A percentile compares a stretch with the other conserved stretches of the same genome.
Evolutionary conservation across 2,113 vertebrate species (phyloP).

Genomic region (Tor tambroides): DNA sequence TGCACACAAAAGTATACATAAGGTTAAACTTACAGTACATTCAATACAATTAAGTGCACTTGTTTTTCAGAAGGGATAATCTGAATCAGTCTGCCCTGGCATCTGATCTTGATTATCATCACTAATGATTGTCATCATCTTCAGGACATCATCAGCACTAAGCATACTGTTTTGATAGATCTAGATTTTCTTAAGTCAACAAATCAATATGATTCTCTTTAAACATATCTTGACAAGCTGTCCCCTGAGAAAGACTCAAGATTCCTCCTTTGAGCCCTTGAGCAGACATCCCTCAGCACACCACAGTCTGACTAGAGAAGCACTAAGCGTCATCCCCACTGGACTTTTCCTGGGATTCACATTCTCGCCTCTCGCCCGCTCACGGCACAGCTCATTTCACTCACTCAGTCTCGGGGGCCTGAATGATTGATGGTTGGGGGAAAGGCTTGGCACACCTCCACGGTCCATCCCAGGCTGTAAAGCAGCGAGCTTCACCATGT

Average conservation of each 20-base stretch:
- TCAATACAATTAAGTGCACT: not conserved
- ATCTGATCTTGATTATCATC: not conserved
- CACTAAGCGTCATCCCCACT: slow-evolving; percentile 45
- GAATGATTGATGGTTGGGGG: slow-evolving; percentile 74
- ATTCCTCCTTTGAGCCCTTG: slow-evolving; percentile 4
- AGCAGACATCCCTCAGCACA: slow-evolving; percentile 19
- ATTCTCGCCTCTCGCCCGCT: slow-evolving; percentile 52
- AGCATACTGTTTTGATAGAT: not conserved
- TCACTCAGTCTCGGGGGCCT: slow-evolving; percentile 54
- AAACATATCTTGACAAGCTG: not conserved
- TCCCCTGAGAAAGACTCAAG: not conserved
- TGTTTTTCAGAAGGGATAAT: not conserved
- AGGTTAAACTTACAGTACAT: not conserved
- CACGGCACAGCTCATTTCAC: slow-evolving; percentile 66
- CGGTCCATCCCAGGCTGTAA: slow-evolving; percentile 68
- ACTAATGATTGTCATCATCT: not conserved
- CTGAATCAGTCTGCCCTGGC: not conserved
- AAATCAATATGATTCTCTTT: not conserved
- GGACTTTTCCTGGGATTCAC: slow-evolving; percentile 62
- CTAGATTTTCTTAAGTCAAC: not conserved
- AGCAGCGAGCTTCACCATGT: slow-evolving; percentile 69
- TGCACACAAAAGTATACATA: not conserved
- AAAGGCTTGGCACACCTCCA: slow-evolving; percentile 63
- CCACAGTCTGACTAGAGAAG: slow-evolving; percentile 40
- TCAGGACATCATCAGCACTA: not conserved